Evolutionary conservation across 2,888 invertebrate genomes (phyloP).

Genomic region (Orthosia incerta): DNA sequence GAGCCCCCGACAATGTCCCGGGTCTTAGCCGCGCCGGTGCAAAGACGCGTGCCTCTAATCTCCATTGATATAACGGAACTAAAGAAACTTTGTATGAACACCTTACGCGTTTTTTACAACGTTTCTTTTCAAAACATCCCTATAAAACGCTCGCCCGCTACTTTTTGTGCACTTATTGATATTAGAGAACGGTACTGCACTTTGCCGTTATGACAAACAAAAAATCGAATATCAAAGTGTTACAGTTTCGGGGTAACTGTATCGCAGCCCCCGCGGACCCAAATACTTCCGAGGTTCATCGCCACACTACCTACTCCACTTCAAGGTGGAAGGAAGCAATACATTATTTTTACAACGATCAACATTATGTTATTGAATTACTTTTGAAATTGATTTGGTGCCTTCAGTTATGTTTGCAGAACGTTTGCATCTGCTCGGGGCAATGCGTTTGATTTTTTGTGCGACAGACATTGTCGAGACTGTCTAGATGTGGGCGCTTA

Average conservation of each 20-base stretch:
- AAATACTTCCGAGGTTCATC: slow-evolving; percentile 75
- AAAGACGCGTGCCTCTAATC: slow-evolving; percentile 89
- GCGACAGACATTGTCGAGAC: slow-evolving; percentile 75
- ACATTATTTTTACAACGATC: slow-evolving; percentile 87
- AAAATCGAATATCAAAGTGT: slow-evolving; percentile 79
- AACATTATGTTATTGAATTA: slow-evolving; percentile 91
- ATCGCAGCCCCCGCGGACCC: slow-evolving; percentile 75
- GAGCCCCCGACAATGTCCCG: slow-evolving; percentile 81
- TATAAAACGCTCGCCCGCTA: slow-evolving; percentile 87
- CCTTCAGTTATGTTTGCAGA: slow-evolving; percentile 83
- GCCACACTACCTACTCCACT: slow-evolving; percentile 69
- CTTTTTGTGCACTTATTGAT: slow-evolving; percentile 83
- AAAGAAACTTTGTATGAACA: slow-evolving; percentile 84
- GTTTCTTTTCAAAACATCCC: slow-evolving; percentile 78
- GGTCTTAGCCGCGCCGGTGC: slow-evolving; percentile 75
- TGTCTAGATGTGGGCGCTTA: slow-evolving; percentile 89
- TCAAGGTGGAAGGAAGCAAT: slow-evolving; percentile 91
- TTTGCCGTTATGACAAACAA: slow-evolving; percentile 85
- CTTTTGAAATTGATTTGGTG: slow-evolving; percentile 87
- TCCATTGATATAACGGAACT: slow-evolving; percentile 89
- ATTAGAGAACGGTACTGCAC: slow-evolving; percentile 83
- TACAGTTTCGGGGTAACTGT: slow-evolving; percentile 90
- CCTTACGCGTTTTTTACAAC: slow-evolving; percentile 85
- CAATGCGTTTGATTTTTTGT: slow-evolving; percentile 79
- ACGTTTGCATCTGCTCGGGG: slow-evolving; percentile 86